Base-by-base conservation (phyloP, 1,140 invertebrate species). In the Aphidius ervi region DNA sequence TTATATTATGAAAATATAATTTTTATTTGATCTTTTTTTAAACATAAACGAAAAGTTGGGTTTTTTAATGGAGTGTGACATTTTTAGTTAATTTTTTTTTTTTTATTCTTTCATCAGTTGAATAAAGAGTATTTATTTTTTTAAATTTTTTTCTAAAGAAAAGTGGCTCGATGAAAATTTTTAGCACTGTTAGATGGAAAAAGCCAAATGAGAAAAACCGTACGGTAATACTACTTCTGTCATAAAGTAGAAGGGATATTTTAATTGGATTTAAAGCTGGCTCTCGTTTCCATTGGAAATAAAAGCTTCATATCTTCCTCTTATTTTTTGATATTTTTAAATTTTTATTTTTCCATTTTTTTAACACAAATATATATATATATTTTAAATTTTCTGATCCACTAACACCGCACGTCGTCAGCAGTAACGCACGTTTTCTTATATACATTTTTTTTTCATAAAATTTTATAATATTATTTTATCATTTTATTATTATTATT, bases 221-320 rank as follows among this genome's bases (percentile, higher is more conserved):
- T n/a, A n/a, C n/a, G n/a, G 31, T 49, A 31, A 23, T 49, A 16
- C 10, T 20, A 23, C 48, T 23, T n/a, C 23, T 23, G 23, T 20
- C 52, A 46, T 37, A 59, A 53, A 46, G 10, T 9, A 42, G 53
- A 43, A 58, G 58, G 55, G 55, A 63, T 56, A 63, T 63, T 63
- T 63, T 63, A 63, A 63, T 63, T 63, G 62, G 58, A 63, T 63
- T 63, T 63, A 63, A 63, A 63, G 62, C 58, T 54, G 55, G 62
- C 55, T 60, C 47, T 58, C 45, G 47, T 53, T 63, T 56, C 58
- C 62, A 57, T 63, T 63, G 62, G 62, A 60, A 63, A 63, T 63
- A 63, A 63, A 63, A 63, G 58, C 62, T 63, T 31, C 58, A 43
- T 48, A 43, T 47, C 58, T 56, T 58, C 9, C 48, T 43, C 62